A percentile compares a stretch with the other conserved stretches of the same genome.
Conservation (phyloP, 2,888 invertebrate genomes). For the Abscondita cerata region DNA sequence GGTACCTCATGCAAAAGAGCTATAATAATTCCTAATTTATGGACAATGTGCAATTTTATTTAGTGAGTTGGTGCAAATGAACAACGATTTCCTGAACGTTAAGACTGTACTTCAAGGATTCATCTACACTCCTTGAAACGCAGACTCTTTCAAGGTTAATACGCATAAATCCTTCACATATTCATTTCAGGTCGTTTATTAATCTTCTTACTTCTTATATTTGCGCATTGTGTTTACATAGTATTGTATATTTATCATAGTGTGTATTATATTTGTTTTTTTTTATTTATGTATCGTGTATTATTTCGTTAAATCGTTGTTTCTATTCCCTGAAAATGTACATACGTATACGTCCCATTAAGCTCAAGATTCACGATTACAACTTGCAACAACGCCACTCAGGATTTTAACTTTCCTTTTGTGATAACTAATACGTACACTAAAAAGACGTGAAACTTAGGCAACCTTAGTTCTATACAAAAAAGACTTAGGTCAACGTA, state of each 20-base stretch:
- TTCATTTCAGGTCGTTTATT: constrained; percentile 39
- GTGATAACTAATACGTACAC: constrained; percentile 2
- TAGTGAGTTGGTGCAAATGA: constrained; percentile 51
- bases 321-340: constrained; percentile 16
- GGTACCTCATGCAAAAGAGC: constrained; percentile 55
- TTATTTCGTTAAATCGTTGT: constrained; percentile 11
- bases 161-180: constrained; percentile 7
- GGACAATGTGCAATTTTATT: constrained; percentile 57
- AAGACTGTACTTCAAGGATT: constrained; percentile 12
- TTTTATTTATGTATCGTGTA: constrained; percentile 21
- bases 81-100: constrained; percentile 38
- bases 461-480: constrained; percentile 8
- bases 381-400: no score
- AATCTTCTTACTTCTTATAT: constrained; percentile 32
- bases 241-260: constrained; percentile 36
- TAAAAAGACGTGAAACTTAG: not conserved
- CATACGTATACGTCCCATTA: constrained; percentile 3
- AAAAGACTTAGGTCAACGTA: constrained; percentile 19
- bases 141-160: no score
- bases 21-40: constrained; percentile 49
- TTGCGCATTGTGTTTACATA: constrained; percentile 37
- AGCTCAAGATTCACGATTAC: not conserved
- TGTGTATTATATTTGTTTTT: constrained; percentile 25
- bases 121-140: not conserved
- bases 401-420: not conserved